These are phyloP conservation scores for Coilia nasus DNA, from an alignment of 2,797 vertebrate species.

Conservation along the genomic window DNA sequence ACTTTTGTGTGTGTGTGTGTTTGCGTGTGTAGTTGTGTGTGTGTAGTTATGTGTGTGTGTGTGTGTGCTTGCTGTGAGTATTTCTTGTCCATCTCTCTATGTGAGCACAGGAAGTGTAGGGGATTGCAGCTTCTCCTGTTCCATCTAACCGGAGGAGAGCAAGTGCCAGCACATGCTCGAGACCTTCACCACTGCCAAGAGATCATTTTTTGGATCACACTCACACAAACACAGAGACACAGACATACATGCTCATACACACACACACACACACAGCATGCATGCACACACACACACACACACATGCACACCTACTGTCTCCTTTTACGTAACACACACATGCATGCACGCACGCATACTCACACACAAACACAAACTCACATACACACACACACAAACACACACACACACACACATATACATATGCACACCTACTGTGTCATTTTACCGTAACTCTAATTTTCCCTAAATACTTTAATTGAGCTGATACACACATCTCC, in stretches of 20 bases:
- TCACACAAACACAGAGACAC: conserved; percentile 2
- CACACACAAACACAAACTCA: too few species aligned
- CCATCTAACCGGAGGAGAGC: not conserved
- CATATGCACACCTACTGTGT: not conserved
- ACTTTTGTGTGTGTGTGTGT: not conserved
- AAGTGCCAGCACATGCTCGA: conserved; percentile 2
- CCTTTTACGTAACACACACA: too few species aligned
- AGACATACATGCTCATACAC: not conserved
- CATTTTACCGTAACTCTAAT: too few species aligned
- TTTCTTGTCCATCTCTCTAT: not conserved
- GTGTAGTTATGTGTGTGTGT: too few species aligned
- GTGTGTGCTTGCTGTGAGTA: not conserved
- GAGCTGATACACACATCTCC: too few species aligned
- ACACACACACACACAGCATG: conserved; percentile 5
- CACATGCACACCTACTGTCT: not conserved
- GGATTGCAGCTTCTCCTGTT: not conserved
- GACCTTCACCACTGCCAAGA: not conserved
- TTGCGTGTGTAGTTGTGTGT: not conserved
- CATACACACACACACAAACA: too few species aligned
- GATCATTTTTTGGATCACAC: not conserved
- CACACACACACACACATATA: not conserved
- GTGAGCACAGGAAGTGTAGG: conserved; percentile 1
- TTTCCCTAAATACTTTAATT: too few species aligned
- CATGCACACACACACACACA: not conserved
- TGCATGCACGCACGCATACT: too few species aligned